Base-by-base conservation (phyloP, 2,797 vertebrate genomes). In the Aldrovandia affinis region DNA sequence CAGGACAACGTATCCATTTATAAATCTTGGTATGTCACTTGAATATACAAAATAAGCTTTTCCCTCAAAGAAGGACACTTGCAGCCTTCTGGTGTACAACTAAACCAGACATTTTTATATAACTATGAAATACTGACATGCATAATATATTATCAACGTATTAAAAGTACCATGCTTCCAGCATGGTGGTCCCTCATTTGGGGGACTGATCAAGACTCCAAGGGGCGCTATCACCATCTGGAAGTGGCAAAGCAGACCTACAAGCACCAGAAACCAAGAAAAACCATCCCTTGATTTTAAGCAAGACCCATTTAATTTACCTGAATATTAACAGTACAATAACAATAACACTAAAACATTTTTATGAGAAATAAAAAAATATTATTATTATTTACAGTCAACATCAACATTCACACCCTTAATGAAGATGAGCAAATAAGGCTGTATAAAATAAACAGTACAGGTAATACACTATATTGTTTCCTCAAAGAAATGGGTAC, bases 211-310 rank as follows among this genome's bases (percentile, higher is more conserved):
- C 8, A 9, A 77, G 22, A 33, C 73, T 77, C 73, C 42, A 77
- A 39, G 73, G 73, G 73, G 73, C 39, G 73, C 73, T 77, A 77
- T 77, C 73, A 47, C 39, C 73, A 77, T 47, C 73, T 42, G 22
- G 25, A 77, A 77, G 73, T n/a, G 73, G 73, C 73, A 44, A 47
- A 44, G 20, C 39, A 75, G 73, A 77, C 8, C 22, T 42, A n/a
- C 9, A 77, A 77, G 73, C 20, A 70, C 4, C 30, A 15, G 4
- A 22, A 7, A n/a, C 39, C 1, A 8, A 47, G 14, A 47, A n/a
- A 20, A 73, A 20, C 7, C 4, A 22, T 44, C 22, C 28, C 1
- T 20, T 20, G 20, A 44, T 8, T 42, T 6, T 73, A 33, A 39
- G 28, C 8, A 59, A 59, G 14, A 68, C 4, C 6, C 36, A 22